Base-by-base conservation (phyloP, 1,140 invertebrate genomes). In the Aricia agestis region DNA sequence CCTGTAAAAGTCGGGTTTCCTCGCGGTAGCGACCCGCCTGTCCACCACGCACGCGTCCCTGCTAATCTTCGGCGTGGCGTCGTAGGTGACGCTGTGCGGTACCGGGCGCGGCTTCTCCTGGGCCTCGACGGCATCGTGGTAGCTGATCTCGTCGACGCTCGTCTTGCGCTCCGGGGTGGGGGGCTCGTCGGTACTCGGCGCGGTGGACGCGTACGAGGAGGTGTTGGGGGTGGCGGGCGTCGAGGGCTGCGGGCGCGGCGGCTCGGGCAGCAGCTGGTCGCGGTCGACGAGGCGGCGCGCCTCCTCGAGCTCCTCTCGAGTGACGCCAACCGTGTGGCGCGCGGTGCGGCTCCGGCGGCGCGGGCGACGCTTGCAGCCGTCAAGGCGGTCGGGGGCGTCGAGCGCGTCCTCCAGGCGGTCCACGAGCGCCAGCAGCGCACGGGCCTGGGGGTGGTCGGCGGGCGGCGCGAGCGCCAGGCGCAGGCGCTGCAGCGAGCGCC, bases 291-390 rank as follows among this genome's bases (percentile, higher is more conserved):
- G 94, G 68, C 94, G 93, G 61, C 96, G 92, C 0, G 96, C 96
- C 73, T 95, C 93, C 1, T 94, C 95, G 31, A 97, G 85, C 77
- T 97, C 96, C 81, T 97, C 96, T 1, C 93, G 92, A 4, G 95
- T 96, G 1, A 97, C 96, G 17, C 95, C 96, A 4, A 97, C 95
- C 0, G 96, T 97, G 79, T 97, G 95, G 3, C 96, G 92, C 42
- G 93, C 93, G 41, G 93, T 92, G 45, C 94, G 92, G 70, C 83
- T 90, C 25, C 92, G 89, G 1, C 92, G 81, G 15, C 85, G 78
- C 3, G 82, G 77, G 9, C 78, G 76, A 6, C 83, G 79, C 17
- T 84, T 81, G 77, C 84, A 84, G 65, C 85, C 83, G 71, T 89
- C 85, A 15, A 82, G 83, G 66, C 81, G 80, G 74, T 86, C 86